phyloP scores from a whole-genome alignment of 2,113 vertebrate genomes.

The Paraplagusia blochii region DNA sequence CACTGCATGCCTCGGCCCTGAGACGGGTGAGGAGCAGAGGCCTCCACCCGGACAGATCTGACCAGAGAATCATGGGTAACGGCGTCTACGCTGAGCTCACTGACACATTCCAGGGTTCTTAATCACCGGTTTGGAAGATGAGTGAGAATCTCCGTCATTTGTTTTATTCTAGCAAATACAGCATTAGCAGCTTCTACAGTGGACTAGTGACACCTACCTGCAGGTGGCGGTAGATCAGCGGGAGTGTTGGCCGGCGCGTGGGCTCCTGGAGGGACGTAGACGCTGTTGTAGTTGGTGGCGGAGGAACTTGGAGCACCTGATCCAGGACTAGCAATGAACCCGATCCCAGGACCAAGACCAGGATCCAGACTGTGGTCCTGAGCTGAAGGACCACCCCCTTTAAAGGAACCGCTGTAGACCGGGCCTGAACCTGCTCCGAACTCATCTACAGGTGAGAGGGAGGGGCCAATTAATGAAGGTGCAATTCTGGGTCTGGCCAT shows the following conservation, averaged over 20 bases:
- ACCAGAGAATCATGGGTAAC: constrained; percentile 25
- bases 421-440: constrained; percentile 68
- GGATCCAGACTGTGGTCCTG: constrained; percentile 27
- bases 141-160: constrained; percentile 2
- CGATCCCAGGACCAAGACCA: constrained; percentile 36
- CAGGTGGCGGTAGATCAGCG: constrained; percentile 84
- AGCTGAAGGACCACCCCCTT: constrained; percentile 37
- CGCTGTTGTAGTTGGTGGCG: constrained; percentile 82
- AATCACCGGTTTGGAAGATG: constrained; percentile 31
- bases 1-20: constrained; percentile 53
- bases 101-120: constrained; percentile 40
- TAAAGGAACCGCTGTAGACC: constrained; percentile 42
- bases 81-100: constrained; percentile 26
- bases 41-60: constrained; percentile 39
- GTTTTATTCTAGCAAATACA: constrained; percentile 20
- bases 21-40: constrained; percentile 34
- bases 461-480: not conserved
- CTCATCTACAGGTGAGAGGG: constrained; percentile 62
- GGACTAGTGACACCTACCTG: constrained; percentile 73
- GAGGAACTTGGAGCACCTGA: too few relatives aligned
- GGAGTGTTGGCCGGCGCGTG: constrained; percentile 96
- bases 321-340: constrained; percentile 59
- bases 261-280: constrained; percentile 92
- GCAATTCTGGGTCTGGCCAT: too few relatives aligned
- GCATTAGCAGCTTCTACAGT: not conserved